phyloP scores from a whole-genome alignment of 2,797 vertebrate genomes.

The Acomys russatus region DNA sequence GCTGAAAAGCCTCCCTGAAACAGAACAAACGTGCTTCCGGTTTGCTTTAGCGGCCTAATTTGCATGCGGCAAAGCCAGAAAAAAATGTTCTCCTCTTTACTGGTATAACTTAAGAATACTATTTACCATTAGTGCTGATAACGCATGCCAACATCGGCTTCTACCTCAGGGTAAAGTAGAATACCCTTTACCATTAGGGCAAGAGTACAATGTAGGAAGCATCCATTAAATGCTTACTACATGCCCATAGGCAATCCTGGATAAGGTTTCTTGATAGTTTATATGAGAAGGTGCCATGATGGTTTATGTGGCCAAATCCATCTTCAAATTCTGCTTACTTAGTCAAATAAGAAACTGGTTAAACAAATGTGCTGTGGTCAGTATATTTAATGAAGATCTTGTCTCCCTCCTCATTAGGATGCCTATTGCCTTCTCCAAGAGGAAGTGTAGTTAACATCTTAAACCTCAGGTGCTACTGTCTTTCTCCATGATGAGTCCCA shows the following conservation, averaged over 20 bases:
- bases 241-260: not conserved
- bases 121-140: not conserved
- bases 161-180: not conserved
- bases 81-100: constrained; percentile 2
- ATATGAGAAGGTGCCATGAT: not conserved
- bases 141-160: not conserved
- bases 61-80: not conserved
- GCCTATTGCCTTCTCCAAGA: not conserved
- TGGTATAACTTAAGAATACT: not conserved
- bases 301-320: not conserved
- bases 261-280: not conserved
- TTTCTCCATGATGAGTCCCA: not conserved
- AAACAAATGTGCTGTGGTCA: not conserved
- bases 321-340: not conserved
- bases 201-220: not conserved
- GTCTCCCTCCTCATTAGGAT: not conserved
- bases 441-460: not conserved
- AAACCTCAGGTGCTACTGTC: not conserved
- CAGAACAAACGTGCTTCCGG: not conserved
- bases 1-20: not conserved
- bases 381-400: too few relatives aligned
- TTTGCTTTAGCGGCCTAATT: constrained; percentile 3
- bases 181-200: not conserved
- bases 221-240: not conserved
- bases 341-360: not conserved